These are phyloP conservation scores for Pontoporia blainvillei DNA, from an alignment of 2,113 vertebrate species.

Conservation along the genomic window DNA sequence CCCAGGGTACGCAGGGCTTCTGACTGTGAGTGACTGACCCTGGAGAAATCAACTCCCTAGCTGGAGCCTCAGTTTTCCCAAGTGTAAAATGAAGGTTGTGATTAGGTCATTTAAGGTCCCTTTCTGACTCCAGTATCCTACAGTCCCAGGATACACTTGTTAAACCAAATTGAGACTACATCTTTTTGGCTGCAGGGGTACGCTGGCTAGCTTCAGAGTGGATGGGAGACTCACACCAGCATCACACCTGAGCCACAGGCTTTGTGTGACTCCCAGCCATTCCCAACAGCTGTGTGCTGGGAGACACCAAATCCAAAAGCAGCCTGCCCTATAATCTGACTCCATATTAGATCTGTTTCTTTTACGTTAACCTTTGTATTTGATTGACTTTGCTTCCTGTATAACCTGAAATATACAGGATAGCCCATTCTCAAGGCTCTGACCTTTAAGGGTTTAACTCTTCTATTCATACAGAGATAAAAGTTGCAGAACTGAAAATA, in stretches of 20 bases:
- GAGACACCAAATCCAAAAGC: neutral
- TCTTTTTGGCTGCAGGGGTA: too few relatives aligned
- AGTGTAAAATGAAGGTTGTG: neutral
- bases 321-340: neutral
- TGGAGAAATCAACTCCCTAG: neutral
- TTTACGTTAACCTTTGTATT: neutral
- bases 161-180: neutral
- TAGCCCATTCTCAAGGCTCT: neutral
- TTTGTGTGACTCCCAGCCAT: neutral
- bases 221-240: neutral
- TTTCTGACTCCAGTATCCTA: neutral
- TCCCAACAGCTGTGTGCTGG: neutral
- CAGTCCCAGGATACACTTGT: neutral
- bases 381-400: neutral
- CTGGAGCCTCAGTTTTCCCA: neutral
- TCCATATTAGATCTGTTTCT: neutral
- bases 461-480: neutral
- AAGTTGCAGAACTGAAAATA: neutral
- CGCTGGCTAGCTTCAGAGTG: fast-evolving
- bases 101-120: neutral
- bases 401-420: neutral
- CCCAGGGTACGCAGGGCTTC: fast-evolving
- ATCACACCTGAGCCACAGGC: neutral
- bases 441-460: neutral
- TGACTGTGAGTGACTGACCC: neutral